Base-by-base conservation (phyloP, 1,140 invertebrate species). In the Drosophila parvula region DNA sequence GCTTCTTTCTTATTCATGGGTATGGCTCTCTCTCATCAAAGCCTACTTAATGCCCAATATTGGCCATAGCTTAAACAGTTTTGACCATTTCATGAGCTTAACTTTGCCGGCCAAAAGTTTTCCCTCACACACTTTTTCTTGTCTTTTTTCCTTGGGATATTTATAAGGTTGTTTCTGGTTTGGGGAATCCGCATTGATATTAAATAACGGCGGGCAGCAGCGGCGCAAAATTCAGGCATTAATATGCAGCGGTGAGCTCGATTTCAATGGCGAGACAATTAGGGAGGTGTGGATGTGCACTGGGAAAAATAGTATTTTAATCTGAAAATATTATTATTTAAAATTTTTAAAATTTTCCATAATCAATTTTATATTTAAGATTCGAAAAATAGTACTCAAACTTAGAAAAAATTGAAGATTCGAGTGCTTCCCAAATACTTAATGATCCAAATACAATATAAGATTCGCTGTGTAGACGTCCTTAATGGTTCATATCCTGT, bases 31-130 rank as follows among this genome's bases (percentile, higher is more conserved):
- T 51, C 34, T 55, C 51, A 79, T 90, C 84, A 89, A 84, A 89
- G 85, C 85, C 82, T 70, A 90, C 85, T 89, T 89, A 89, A 89
- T 90, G 78, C 84, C 50, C 61, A 77, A 89, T 78, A 84, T 89
- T 89, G 80, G 53, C 67, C 70, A 45, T 30, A 77, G 79, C 79
- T 83, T 83, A 88, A 89, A 76, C 84, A 89, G 71, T 89, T 88
- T 78, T 77, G 71, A 83, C 76, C 83, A 82, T 83, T 79, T 68
- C 44, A 68, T 44, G 64, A 36, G 44, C 68, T 38, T 34, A 57
- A 67, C 65, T 73, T 73, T 73, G 67, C 28, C 36, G 43, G 18
- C 9, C 30, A 22, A 60, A 53, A 67, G 59, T 63, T 53, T 75
- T 74, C 48, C 30, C 16, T 40, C 51, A 30, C 32, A 36, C 10